Conservation (phyloP, 2,113 vertebrate species). For the Castor canadensis region DNA sequence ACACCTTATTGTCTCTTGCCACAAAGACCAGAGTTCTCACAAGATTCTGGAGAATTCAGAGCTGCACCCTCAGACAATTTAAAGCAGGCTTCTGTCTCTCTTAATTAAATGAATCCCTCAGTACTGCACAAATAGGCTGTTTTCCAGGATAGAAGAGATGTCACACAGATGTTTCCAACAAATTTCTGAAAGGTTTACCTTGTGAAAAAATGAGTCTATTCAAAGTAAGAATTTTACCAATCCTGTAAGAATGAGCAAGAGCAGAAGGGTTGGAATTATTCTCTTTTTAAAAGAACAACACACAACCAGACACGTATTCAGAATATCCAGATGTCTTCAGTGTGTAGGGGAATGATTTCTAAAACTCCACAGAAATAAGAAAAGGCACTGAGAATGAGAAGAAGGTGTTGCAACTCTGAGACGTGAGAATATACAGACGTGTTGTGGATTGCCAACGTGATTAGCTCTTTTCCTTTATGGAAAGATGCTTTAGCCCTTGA, state of each 20-base stretch:
- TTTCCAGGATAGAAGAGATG: slow-evolving; percentile 52
- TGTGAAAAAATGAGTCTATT: slow-evolving; percentile 46
- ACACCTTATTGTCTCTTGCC: no score
- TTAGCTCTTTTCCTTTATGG: slow-evolving; percentile 54
- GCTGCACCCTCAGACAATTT: not conserved
- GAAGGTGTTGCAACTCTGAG: slow-evolving; percentile 47
- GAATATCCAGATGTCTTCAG: slow-evolving; percentile 57
- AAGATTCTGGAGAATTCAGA: not conserved
- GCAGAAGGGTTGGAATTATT: not conserved
- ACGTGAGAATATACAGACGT: slow-evolving; percentile 74
- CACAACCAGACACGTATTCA: slow-evolving; percentile 36
- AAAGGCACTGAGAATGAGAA: not conserved
- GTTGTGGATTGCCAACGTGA: slow-evolving; percentile 65
- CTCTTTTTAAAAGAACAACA: slow-evolving; percentile 51
- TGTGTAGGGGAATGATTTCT: not conserved
- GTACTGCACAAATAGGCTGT: not conserved
- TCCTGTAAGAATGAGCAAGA: slow-evolving; percentile 12
- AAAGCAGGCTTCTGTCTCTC: slow-evolving; percentile 11
- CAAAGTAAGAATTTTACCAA: slow-evolving; percentile 57
- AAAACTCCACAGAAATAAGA: slow-evolving; percentile 35
- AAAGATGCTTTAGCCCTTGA: slow-evolving; percentile 69
- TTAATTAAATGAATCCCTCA: slow-evolving; percentile 58
- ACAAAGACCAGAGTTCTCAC: not conserved
- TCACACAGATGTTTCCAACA: slow-evolving; percentile 63
- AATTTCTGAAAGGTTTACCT: slow-evolving; percentile 58